Conservation (phyloP, 2,888 invertebrate genomes). For the Aromia moschata region DNA sequence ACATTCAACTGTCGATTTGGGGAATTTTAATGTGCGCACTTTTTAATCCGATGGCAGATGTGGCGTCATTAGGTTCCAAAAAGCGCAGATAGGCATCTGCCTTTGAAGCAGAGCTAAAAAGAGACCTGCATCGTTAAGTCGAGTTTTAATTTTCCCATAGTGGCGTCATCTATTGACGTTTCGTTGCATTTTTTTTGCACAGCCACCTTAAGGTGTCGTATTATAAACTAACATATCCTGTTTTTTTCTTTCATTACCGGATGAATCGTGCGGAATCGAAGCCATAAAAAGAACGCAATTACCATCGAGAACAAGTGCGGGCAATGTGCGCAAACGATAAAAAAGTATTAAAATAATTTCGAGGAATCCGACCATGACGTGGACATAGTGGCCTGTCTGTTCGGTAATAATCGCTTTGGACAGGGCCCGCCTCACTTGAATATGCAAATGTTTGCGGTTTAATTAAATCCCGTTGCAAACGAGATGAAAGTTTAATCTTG, state of each 20-base stretch:
- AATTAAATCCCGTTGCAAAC: conserved; percentile 32
- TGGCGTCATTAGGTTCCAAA: too few relatives aligned
- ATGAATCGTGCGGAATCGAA: background rate
- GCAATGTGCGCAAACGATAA: conserved; percentile 31
- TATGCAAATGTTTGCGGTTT: conserved; percentile 37
- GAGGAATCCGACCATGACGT: conserved; percentile 31
- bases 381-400: conserved; percentile 33
- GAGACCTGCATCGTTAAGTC: too few relatives aligned
- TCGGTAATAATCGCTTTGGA: conserved; percentile 31
- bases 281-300: too few relatives aligned
- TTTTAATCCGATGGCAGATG: too few relatives aligned
- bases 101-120: too few relatives aligned
- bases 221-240: too few relatives aligned
- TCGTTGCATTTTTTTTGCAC: too few relatives aligned
- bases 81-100: too few relatives aligned
- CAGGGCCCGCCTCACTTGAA: conserved; percentile 35
- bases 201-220: too few relatives aligned
- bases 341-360: conserved; percentile 35
- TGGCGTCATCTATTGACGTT: too few relatives aligned
- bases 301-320: conserved; percentile 32
- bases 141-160: too few relatives aligned
- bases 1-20: conserved; percentile 20
- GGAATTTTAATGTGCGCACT: conserved; percentile 27
- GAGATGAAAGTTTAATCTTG: conserved; percentile 22
- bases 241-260: background rate